Base-by-base conservation (phyloP, 2,888 invertebrate species). In the Nineta flava region DNA sequence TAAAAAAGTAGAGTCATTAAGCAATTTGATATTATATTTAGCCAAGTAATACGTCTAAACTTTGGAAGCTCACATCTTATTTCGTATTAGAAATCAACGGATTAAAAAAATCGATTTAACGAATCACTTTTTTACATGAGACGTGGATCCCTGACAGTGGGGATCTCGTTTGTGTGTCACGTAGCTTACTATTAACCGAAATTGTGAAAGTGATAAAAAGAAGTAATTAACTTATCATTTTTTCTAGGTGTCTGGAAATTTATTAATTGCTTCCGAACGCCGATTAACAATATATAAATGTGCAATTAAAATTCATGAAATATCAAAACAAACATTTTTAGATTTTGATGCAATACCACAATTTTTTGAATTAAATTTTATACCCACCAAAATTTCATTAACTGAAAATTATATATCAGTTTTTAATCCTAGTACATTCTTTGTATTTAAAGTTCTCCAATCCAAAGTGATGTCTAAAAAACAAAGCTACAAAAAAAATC, bases 261-360 rank as follows among this genome's bases (percentile, higher is more conserved):
- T 67, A 46, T 50, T 65, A 15, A 62, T 75, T 21, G 65, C 69
- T 53, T 65, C 66, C 9, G 59, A 65, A 51, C 67, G 50, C 67
- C 68, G 48, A 60, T 64, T 58, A 62, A 68, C 53, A 64, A 72
- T 64, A 13, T 83, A 80, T 56, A 73, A 75, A 58, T 79, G 79
- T 53, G 74, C 75, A 53, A 67, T 78, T 9, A 77, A 79, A 57
- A 75, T 75, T 1, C 81, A 83, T 58, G 80, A 81, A 56, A 74
- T 76, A 44, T 81, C 81, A 1, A 78, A 77, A 58, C 69, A 78
- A 55, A 74, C 74, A 53, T 83, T 81, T 58, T 71, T 82, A 45
- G 83, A 83, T 60, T 83, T 83, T 59, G 75, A 81, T 55, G 78
- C 80, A 47, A 66, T 76, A 53, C 76, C 79, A 32, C 73, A 83